Evolutionary conservation across 2,888 invertebrate genomes (phyloP).

Genomic region (Meteorus colon): DNA sequence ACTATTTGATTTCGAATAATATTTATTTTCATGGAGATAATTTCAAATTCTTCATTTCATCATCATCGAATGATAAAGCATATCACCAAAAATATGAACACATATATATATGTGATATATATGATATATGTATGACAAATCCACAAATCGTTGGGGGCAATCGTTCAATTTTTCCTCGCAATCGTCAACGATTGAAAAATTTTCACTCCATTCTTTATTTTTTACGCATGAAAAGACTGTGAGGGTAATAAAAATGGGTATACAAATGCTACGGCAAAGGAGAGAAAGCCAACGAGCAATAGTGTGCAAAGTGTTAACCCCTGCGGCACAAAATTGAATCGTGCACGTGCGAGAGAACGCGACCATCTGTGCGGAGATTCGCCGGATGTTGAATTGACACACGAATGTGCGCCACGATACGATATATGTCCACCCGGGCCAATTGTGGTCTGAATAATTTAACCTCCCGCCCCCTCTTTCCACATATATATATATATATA

Average conservation of each 20-base stretch:
- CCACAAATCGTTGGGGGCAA: not conserved
- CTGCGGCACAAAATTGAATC: conserved; percentile 53
- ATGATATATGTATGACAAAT: not conserved
- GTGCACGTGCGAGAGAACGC: conserved; percentile 55
- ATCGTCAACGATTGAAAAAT: conserved; percentile 40
- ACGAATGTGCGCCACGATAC: conserved; percentile 45
- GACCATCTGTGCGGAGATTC: conserved; percentile 54
- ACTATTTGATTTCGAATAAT: too few relatives aligned
- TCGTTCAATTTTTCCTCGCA: not conserved
- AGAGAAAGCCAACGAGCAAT: conserved; percentile 9
- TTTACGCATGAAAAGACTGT: not conserved
- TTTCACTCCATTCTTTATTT: conserved; percentile 28
- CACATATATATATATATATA: not conserved
- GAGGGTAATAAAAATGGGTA: not conserved
- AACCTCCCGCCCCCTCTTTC: conserved; percentile 14
- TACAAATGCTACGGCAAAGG: not conserved
- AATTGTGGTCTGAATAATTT: conserved; percentile 45
- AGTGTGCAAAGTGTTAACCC: conserved; percentile 41
- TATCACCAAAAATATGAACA: not conserved
- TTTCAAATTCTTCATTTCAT: too few relatives aligned
- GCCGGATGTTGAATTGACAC: conserved; percentile 56
- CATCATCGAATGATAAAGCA: too few relatives aligned
- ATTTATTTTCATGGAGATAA: too few relatives aligned
- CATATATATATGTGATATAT: too few relatives aligned
- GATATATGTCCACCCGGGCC: conserved; percentile 27